A percentile compares a stretch with the other conserved stretches of the same genome.
Evolutionary conservation across 2,888 invertebrate species (phyloP).

Genomic region (Protodeltote pygarga): DNA sequence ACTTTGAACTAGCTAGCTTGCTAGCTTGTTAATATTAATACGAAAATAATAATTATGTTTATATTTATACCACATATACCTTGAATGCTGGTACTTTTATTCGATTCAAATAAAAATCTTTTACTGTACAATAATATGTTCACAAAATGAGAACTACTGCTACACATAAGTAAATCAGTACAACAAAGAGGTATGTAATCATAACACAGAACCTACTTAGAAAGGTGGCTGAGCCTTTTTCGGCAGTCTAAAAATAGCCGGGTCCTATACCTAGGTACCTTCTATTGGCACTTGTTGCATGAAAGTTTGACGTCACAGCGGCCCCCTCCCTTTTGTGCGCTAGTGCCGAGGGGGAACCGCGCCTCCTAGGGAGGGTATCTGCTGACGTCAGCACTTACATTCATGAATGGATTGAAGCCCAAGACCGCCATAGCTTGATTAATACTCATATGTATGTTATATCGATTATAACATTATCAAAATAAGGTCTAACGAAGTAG

Average conservation of each 20-base stretch:
- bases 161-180: constrained; percentile 3
- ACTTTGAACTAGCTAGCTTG: too few species aligned
- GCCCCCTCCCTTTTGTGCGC: constrained; percentile 62
- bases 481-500: constrained; percentile 14
- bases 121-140: too few species aligned
- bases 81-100: too few species aligned
- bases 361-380: constrained; percentile 67
- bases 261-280: constrained; percentile 63
- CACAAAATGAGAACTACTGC: constrained; percentile 2
- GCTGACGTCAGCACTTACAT: constrained; percentile 79
- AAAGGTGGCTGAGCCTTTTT: constrained; percentile 54
- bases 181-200: constrained; percentile 19
- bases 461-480: constrained; percentile 28
- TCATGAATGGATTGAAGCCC: constrained; percentile 81
- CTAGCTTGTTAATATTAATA: too few species aligned
- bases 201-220: constrained; percentile 26
- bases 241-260: constrained; percentile 77
- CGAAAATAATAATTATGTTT: too few species aligned
- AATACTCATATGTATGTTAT: constrained; percentile 41
- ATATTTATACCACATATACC: too few species aligned
- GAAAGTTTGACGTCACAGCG: constrained; percentile 80
- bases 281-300: constrained; percentile 82
- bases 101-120: too few species aligned
- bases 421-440: constrained; percentile 60
- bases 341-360: constrained; percentile 61